Evolutionary conservation across 2,888 invertebrate genomes (phyloP).

Genomic region (Pollenia griseotomentosa): DNA sequence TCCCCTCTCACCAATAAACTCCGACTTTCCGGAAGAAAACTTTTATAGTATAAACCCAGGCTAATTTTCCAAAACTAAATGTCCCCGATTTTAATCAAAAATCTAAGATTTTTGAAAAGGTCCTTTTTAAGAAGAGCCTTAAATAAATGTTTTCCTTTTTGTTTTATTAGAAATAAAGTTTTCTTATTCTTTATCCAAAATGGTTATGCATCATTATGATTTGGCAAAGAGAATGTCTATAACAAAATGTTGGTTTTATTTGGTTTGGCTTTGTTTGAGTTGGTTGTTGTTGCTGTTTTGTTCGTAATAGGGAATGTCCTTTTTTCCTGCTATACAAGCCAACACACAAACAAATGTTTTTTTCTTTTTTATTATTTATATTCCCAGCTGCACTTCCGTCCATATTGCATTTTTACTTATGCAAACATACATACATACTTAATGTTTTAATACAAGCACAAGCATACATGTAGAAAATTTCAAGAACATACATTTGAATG

Average conservation of each 20-base stretch:
- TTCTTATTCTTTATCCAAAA: conserved; percentile 56
- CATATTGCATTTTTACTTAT: conserved; percentile 64
- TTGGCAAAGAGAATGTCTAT: conserved; percentile 71
- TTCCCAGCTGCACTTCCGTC: conserved; percentile 73
- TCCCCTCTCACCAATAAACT: no score
- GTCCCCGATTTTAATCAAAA: no score
- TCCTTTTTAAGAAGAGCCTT: neutral
- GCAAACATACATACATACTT: neutral
- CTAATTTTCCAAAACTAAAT: no score
- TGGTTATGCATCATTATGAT: conserved; percentile 74
- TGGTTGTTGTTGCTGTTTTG: conserved; percentile 38
- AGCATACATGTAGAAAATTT: neutral
- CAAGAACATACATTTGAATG: neutral
- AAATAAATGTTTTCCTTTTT: neutral
- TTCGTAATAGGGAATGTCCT: conserved; percentile 53
- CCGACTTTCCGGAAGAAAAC: no score
- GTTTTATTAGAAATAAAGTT: conserved; percentile 25
- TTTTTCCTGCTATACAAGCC: conserved; percentile 55
- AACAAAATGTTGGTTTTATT: conserved; percentile 65
- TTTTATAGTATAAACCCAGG: no score
- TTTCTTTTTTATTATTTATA: conserved; percentile 68
- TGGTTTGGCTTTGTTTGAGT: conserved; percentile 52
- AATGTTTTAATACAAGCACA: conserved; percentile 8
- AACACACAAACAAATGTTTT: conserved; percentile 29
- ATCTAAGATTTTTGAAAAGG: neutral